phyloP scores from a whole-genome alignment of 2,888 invertebrate genomes.

The Campaea margaritaria region DNA sequence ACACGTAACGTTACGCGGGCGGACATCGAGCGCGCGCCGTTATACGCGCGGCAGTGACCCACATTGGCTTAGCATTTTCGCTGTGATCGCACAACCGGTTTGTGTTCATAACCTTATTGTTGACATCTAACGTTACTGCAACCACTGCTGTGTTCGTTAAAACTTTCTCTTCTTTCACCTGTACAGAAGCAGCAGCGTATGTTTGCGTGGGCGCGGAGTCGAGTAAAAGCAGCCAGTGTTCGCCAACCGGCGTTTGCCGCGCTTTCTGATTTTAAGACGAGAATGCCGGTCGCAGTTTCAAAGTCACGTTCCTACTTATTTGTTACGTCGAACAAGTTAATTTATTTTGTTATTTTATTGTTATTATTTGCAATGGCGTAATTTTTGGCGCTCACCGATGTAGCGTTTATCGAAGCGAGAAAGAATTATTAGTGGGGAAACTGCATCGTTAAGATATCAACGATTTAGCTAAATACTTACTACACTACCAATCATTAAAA shows the following conservation, averaged over 20 bases:
- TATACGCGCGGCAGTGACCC: slow-evolving; percentile 83
- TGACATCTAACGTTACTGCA: slow-evolving; percentile 26
- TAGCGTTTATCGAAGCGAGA: slow-evolving; percentile 13
- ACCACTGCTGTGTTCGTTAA: slow-evolving; percentile 45
- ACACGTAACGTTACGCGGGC: slow-evolving; percentile 85
- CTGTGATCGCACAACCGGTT: slow-evolving; percentile 61
- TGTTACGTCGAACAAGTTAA: slow-evolving; percentile 76
- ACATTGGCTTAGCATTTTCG: slow-evolving; percentile 72
- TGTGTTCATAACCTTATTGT: slow-evolving; percentile 74
- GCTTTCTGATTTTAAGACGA: slow-evolving; percentile 83
- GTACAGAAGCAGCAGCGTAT: slow-evolving; percentile 50
- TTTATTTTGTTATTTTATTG: slow-evolving; percentile 61
- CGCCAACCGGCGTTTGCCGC: slow-evolving; percentile 63
- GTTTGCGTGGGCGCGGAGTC: slow-evolving; percentile 17
- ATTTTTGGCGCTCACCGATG: slow-evolving; percentile 24
- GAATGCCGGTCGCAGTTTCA: slow-evolving; percentile 63
- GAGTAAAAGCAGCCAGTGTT: slow-evolving; percentile 41
- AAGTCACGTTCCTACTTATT: slow-evolving; percentile 76
- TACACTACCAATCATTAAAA: too few species aligned
- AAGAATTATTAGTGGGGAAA: neutral
- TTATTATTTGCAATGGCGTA: slow-evolving; percentile 41
- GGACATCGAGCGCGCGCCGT: slow-evolving; percentile 81
- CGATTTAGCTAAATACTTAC: too few species aligned
- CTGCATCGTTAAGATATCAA: neutral
- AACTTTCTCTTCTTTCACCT: slow-evolving; percentile 41